Evolutionary conservation across 2,888 invertebrate genomes (phyloP).

Genomic region (Oxytorus armatus): DNA sequence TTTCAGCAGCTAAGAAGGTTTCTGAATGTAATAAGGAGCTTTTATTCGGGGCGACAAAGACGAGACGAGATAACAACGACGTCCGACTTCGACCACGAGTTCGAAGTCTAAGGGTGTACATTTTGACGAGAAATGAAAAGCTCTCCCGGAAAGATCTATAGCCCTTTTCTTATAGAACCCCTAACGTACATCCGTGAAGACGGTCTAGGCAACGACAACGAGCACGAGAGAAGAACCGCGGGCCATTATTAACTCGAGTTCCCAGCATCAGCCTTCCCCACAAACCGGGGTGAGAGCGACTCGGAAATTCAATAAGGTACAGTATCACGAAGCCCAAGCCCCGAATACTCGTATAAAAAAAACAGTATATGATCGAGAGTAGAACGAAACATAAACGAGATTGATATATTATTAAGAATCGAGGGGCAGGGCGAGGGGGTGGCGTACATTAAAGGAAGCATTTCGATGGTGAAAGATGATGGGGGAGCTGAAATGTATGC

Average conservation of each 20-base stretch:
- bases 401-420: conserved; percentile 82
- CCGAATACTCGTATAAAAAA: conserved; percentile 11
- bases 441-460: conserved; percentile 79
- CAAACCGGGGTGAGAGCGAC: conserved; percentile 55
- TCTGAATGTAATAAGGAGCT: conserved; percentile 33
- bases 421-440: conserved; percentile 11
- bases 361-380: conserved; percentile 32
- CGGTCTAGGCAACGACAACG: conserved; percentile 50
- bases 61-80: conserved; percentile 20
- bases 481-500: conserved; percentile 78
- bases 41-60: conserved; percentile 21
- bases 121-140: conserved; percentile 56
- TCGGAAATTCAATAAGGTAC: conserved; percentile 77
- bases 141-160: conserved; percentile 35
- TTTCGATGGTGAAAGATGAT: conserved; percentile 19
- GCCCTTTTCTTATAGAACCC: conserved; percentile 46
- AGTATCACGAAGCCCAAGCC: conserved; percentile 65
- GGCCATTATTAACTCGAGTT: conserved; percentile 77
- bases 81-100: conserved; percentile 30
- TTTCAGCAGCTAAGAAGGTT: conserved; percentile 28
- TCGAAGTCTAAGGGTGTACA: neutral
- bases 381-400: conserved; percentile 76
- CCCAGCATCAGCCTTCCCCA: conserved; percentile 52
- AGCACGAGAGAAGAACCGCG: conserved; percentile 62
- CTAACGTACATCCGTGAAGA: conserved; percentile 16